phyloP scores from a whole-genome alignment of 2,888 invertebrate species.

The Sinopyrophorus schimmeli region DNA sequence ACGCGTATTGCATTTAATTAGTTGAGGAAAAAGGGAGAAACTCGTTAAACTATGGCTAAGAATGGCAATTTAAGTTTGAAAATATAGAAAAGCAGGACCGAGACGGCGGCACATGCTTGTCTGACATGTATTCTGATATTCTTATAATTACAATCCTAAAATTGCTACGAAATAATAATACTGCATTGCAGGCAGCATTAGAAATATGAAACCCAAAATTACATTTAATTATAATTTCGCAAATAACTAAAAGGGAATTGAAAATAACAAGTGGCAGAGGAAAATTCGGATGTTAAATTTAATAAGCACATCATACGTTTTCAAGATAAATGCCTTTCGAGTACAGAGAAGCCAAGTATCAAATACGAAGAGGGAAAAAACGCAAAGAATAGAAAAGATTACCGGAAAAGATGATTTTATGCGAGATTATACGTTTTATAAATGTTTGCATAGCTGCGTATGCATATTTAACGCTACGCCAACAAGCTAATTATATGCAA shows the following conservation, averaged over 20 bases:
- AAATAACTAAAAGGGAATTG: constrained; percentile 27
- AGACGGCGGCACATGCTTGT: constrained; percentile 27
- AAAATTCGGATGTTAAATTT: constrained; percentile 17
- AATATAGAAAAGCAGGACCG: constrained; percentile 21
- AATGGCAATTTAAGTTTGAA: constrained; percentile 24
- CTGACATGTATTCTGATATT: constrained; percentile 35
- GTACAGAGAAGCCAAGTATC: too few relatives aligned
- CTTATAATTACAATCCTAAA: constrained; percentile 32
- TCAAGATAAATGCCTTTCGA: too few relatives aligned
- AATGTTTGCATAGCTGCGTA: constrained; percentile 8
- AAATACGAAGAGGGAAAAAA: too few relatives aligned
- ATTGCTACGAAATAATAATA: constrained; percentile 32
- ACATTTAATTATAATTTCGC: constrained; percentile 27
- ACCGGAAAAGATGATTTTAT: constrained; percentile 5
- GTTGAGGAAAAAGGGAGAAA: constrained; percentile 24
- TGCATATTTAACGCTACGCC: constrained; percentile 9
- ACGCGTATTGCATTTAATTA: constrained; percentile 27
- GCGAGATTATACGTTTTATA: constrained; percentile 8
- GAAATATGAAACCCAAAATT: constrained; percentile 31
- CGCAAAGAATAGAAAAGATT: constrained; percentile 8
- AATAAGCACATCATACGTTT: constrained; percentile 18
- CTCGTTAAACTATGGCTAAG: constrained; percentile 26
- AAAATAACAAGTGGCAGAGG: constrained; percentile 22
- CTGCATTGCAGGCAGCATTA: constrained; percentile 33
- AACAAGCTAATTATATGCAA: constrained; percentile 14